Evolutionary conservation across 2,113 vertebrate species (phyloP), one percentile per base, ranked within the genome.

Genomic region (Bubalus kerabau): DNA sequence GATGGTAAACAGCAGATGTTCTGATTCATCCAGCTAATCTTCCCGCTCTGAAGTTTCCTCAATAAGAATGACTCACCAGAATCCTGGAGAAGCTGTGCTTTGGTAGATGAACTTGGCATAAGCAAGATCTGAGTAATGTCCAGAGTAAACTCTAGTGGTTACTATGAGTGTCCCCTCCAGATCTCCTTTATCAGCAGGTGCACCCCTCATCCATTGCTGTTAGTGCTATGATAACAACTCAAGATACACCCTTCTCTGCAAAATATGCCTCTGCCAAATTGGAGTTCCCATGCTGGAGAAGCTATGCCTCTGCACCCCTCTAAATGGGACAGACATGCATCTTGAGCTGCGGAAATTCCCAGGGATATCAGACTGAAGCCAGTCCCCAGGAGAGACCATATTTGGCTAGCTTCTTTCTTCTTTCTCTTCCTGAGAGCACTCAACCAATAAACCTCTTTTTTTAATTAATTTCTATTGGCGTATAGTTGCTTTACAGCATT

Each of bases 231-330:
- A 59, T 17, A 76, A 56, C 8, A 28, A 59, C 46, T 62, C 84
- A 76, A 57, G 36, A 48, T 23, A 4, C 2, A 23, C 7, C 2
- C 3, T 80, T 91, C 57, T 74, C 15, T 60, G 14, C n/a, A 88
- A 67, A 93, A 48, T 48, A 84, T 23, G 4, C 57, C 24, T 80
- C 50, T 14, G 24, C 57, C 23, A 28, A 40, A 93, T 23, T 59
- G 81, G 24, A 57, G 76, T n/a, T 64, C 5, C 32, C 7, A 7
- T 9, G 1, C 32, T 54, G 12, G 13, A 84, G 6, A 83, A 81
- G 43, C 10, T 13, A 9, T 0, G 3, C 4, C 17, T 24, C n/a
- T 30, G 21, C 2, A 8, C 1, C 19, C 40, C 32, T 81, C 50
- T n/a, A 62, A 59, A 17, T 62, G n/a, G 32, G 19, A 56, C 12